Evolutionary conservation across 2,113 vertebrate species (phyloP), one percentile per base, ranked within the genome.

Genomic region (Butorides virescens): DNA sequence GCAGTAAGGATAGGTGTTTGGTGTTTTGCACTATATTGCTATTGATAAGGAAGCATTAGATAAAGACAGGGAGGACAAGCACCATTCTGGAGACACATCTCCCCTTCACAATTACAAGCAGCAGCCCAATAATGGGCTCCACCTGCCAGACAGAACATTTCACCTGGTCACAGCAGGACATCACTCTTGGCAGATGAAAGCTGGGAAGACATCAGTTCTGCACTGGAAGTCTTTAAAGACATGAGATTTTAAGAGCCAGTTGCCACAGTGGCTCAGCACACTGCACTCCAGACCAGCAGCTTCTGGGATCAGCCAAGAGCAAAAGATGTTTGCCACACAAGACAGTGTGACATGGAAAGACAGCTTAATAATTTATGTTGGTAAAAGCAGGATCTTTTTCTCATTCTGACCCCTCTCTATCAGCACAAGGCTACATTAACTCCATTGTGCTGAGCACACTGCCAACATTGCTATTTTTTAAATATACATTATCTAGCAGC

Each of bases 311-410:
- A 55, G 87, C 92, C 52, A 78, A 72, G 67, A 91, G 72, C 78
- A 4, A 4, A 30, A 92, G 71, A 58, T 9, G n/a, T 39, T 85
- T 88, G 85, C 87, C 93, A 94, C 49, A 10, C 53, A 52, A 30
- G 49, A 26, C 26, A 2, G 32, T 18, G 25, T 10, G 56, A 62
- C 65, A 49, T 11, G 70, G 87, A 77, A 88, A 86, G 71, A 53
- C 27, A 90, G 46, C 52, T 96, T 82, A 94, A 95, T 96, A 93
- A 95, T 86, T 93, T 29, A 96, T 74, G 55, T 4, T 34, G 63
- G 88, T 93, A 96, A 96, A 90, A 93, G 90, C 81, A 90, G 67
- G 53, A 90, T 92, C 93, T 53, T 63, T 55, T 93, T 86, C 93
- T 93, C n/a, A 0, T 73, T 50, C 90, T 15, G 26, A 63, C 29